phyloP scores from a whole-genome alignment of 2,113 vertebrate species.

The Indicator maculatus region DNA sequence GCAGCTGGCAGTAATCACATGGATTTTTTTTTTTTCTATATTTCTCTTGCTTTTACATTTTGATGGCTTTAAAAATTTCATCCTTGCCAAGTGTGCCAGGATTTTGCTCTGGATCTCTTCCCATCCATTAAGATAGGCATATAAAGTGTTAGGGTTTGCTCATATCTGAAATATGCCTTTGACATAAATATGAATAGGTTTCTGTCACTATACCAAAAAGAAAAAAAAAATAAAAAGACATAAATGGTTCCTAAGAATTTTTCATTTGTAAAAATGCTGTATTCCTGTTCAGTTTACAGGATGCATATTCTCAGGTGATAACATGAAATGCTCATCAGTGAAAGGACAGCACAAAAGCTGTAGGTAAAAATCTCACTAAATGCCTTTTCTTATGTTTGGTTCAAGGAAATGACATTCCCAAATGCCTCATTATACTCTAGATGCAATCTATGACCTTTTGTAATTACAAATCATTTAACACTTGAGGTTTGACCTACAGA shows the following conservation, averaged over 20 bases:
- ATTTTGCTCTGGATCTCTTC: background rate
- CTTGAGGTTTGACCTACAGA: background rate
- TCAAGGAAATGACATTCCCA: background rate
- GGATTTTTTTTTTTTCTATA: background rate
- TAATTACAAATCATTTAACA: conserved; percentile 28
- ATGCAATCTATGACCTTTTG: conserved; percentile 27
- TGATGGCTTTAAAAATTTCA: background rate
- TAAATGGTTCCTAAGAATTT: background rate
- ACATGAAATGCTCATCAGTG: background rate
- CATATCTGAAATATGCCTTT: background rate
- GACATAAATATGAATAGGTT: background rate
- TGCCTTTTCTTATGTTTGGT: background rate
- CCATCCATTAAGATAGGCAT: background rate
- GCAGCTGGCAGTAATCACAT: background rate
- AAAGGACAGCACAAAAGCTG: background rate
- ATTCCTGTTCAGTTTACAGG: background rate
- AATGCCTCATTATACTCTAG: conserved; percentile 22
- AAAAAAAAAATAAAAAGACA: background rate
- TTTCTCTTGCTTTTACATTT: background rate
- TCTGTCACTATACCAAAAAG: background rate
- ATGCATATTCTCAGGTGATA: background rate
- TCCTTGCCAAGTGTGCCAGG: background rate
- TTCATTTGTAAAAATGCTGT: background rate
- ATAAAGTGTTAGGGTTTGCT: background rate
- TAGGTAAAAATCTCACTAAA: background rate